Percentiles rank a stretch among this genome's conserved stretches.
phyloP scores from a whole-genome alignment of 2,797 vertebrate species.

The Anableps anableps region DNA sequence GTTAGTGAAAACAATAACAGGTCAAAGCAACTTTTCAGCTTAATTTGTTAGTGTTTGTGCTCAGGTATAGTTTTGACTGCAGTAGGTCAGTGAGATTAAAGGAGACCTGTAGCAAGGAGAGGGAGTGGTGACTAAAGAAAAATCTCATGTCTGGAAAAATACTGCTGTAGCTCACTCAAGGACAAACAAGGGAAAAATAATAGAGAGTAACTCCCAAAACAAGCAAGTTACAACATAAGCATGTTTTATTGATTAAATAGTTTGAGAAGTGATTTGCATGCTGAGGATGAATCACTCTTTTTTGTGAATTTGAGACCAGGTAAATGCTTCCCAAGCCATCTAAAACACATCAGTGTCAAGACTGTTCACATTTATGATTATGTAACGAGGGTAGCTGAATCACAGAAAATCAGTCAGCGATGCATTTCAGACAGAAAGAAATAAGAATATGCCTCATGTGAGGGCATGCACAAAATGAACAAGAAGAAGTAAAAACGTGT shows the following conservation, averaged over 20 bases:
- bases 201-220: background rate
- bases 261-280: background rate
- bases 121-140: background rate
- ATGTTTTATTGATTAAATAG: background rate
- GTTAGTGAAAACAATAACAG: background rate
- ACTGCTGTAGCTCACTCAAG: slow-evolving; percentile 11
- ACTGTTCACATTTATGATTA: background rate
- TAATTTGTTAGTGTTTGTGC: background rate
- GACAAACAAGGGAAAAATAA: background rate
- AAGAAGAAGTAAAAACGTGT: background rate
- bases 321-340: background rate
- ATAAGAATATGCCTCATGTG: background rate
- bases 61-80: background rate
- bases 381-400: background rate
- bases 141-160: slow-evolving; percentile 42
- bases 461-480: slow-evolving; percentile 3
- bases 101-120: background rate
- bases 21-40: background rate
- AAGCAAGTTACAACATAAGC: slow-evolving; percentile 5
- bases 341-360: background rate
- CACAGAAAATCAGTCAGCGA: background rate
- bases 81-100: slow-evolving; percentile 8
- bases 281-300: background rate
- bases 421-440: background rate
- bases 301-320: background rate